Percentiles rank a stretch among this genome's conserved stretches.
phyloP scores from a whole-genome alignment of 92 coral and sea anemone genomes.

The Actinostola sp. region DNA sequence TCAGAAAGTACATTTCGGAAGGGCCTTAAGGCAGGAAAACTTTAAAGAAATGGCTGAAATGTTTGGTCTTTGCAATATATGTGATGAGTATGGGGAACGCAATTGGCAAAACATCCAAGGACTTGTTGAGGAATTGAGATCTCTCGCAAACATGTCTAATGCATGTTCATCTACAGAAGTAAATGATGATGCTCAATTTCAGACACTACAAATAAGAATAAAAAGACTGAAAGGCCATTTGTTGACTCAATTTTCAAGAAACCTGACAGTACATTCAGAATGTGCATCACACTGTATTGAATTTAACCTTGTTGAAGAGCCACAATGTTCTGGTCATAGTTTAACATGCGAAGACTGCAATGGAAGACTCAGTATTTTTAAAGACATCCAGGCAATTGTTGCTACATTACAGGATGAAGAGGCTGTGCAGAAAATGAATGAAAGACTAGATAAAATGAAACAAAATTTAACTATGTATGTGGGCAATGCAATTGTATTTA shows the following conservation, averaged over 20 bases:
- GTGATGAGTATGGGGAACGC: too few species aligned
- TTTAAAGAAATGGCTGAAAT: too few species aligned
- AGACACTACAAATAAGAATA: conserved; percentile 3
- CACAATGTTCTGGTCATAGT: conserved; percentile 7
- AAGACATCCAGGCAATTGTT: conserved; percentile 7
- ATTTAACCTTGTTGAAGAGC: conserved; percentile 33
- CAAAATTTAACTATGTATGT: conserved; percentile 43
- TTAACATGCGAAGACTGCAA: conserved; percentile 20
- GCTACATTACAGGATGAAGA: not conserved
- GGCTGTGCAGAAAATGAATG: not conserved
- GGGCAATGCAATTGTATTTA: conserved; percentile 50
- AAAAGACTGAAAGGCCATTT: conserved; percentile 37
- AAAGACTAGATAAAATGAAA: conserved; percentile 13
- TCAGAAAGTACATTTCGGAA: too few species aligned
- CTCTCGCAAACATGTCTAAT: too few species aligned
- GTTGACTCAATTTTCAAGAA: conserved; percentile 35
- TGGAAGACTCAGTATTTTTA: conserved; percentile 25
- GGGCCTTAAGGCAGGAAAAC: too few species aligned
- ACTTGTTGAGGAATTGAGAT: too few species aligned
- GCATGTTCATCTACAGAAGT: too few species aligned
- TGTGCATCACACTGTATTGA: conserved; percentile 61
- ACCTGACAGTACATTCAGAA: conserved; percentile 29
- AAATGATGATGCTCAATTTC: too few species aligned
- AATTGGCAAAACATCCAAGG: too few species aligned
- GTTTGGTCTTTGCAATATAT: too few species aligned